Evolutionary conservation across 2,888 invertebrate genomes (phyloP), one percentile per base, ranked within the genome.

Genomic region (Dione juno): DNA sequence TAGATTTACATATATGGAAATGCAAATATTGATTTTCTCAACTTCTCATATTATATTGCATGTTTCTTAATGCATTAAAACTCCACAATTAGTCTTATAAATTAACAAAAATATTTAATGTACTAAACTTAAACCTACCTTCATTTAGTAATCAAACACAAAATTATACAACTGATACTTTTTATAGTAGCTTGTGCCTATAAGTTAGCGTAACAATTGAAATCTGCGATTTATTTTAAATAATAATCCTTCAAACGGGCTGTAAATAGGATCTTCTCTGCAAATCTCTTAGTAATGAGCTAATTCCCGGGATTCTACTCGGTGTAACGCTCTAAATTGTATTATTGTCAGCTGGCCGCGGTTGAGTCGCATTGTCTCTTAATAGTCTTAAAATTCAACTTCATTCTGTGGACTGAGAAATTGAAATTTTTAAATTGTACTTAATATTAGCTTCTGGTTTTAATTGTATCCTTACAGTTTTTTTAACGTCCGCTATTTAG

Each of bases 271-370:
- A 66, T 66, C 45, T 45, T 50, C 67, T 28, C 41, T 52, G 57
- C 40, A 68, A 73, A 68, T 70, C 66, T 66, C 70, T 66, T 58
- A 52, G 66, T 68, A 66, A 73, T 68, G 70, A 66, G 68, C 70
- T 72, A 70, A 70, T 72, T 70, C 70, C 61, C 43, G 66, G 63
- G 70, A 70, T 66, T 50, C 70, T 58, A 72, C 58, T 66, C 66
- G 68, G 59, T 71, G 68, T 70, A 68, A 61, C 68, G 54, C 65
- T 70, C 65, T 66, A 66, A 66, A 73, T 73, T 73, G 68, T 69
- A 69, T 70, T 66, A 70, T 68, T 66, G 73, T 70, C 73, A 70
- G 73, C 68, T 73, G 70, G 61, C 68, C 61, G 53, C 66, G 37
- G 58, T 61, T 61, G 57, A 65, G 64, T 68, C 63, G 45, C 58